Evolutionary conservation across 2,113 vertebrate genomes (phyloP), one percentile per base, ranked within the genome.

Genomic region (Litocranius walleri): DNA sequence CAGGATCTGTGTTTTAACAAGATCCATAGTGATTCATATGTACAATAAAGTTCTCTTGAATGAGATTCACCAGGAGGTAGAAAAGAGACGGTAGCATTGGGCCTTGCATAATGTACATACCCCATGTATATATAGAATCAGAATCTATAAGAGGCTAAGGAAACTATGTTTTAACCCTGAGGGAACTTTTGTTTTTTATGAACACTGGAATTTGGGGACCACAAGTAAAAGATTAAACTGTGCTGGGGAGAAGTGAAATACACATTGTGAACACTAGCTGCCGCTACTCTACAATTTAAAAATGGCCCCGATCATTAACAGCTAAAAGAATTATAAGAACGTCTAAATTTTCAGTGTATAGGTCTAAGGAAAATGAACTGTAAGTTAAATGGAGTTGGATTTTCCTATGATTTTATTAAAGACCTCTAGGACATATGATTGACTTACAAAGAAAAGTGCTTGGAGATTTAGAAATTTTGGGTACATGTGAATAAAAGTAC

Each of bases 261-360:
- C 19, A 5, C 17, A 21, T 30, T 64, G 0, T 96, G 91, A 97
- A 97, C 96, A 95, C 88, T 48, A 97, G 97, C 8, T 97, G 97
- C 94, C 97, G 67, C 88, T 91, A 23, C 52, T 93, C 9, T 83
- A 87, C 61, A 96, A 85, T 67, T 94, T 96, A 62, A 95, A 88
- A 94, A 56, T 5, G 25, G 52, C 19, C 13, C 56, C 50, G 17
- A 15, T 64, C 9, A n/a, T 45, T 80, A 43, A 40, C 3, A 90
- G 59, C 14, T 17, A 89, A 67, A 50, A 48, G 6, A 81, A 59
- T 17, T 62, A 40, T 48, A 94, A 92, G 64, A 48, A 61, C n/a
- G n/a, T 96, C 78, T 50, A 57, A 74, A 93, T 88, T 64, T 97
- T 52, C 96, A 88, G 54, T 74, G 19, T 48, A 81, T 94, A 93